phyloP scores from a whole-genome alignment of 2,797 vertebrate genomes.

The Gallinago solitaria region DNA sequence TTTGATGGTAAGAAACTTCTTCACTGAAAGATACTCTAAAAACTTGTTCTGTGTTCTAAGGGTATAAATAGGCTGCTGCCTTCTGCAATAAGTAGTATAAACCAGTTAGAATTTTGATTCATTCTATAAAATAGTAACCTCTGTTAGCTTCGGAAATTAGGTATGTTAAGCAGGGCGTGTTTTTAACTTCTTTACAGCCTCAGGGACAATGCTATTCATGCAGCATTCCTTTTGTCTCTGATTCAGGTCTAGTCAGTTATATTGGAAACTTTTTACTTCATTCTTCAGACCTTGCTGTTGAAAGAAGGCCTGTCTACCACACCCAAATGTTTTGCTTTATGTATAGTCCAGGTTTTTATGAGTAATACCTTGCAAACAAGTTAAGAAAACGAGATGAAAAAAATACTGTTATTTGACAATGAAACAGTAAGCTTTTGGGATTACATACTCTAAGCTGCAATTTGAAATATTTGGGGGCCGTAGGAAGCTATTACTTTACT shows the following conservation, averaged over 20 bases:
- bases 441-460: neutral
- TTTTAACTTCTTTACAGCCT: neutral
- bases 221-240: neutral
- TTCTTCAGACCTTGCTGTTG: neutral
- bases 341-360: neutral
- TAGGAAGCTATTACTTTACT: neutral
- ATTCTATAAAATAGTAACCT: neutral
- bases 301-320: neutral
- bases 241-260: neutral
- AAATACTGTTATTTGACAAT: neutral
- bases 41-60: neutral
- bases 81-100: neutral
- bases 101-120: neutral
- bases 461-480: neutral
- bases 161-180: fast-evolving
- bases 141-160: fast-evolving
- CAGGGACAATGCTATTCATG: neutral
- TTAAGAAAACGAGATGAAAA: neutral
- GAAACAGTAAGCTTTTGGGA: neutral
- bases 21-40: neutral
- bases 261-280: neutral
- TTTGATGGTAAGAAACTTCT: conserved; percentile 87
- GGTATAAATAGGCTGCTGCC: neutral
- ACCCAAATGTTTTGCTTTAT: neutral
- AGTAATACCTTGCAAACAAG: neutral